Evolutionary conservation across 2,797 vertebrate genomes (phyloP), one percentile per base, ranked within the genome.

Genomic region (Typhlichthys eigenmanni): DNA sequence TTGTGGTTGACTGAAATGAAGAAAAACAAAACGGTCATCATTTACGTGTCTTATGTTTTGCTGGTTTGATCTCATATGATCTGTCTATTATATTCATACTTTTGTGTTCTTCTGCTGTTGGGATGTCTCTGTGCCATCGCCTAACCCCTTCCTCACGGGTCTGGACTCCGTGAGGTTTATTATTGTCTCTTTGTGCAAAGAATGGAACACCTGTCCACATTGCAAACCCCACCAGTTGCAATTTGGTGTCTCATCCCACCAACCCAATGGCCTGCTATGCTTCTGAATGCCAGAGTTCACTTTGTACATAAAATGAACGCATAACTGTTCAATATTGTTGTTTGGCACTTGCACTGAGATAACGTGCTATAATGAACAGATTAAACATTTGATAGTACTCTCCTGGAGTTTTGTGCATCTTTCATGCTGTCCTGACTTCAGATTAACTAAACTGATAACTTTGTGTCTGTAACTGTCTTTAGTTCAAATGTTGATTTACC

Each of bases 1-100:
- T 89, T 92, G 92, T 95, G 92, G 88, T 92, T 90, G 84, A 91
- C 86, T 92, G 92, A 92, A 91, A 91, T 92, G 91, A 93, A 93
- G 93, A 91, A 92, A 34, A 34, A 56, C 12, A 16, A 29, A 56
- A 56, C 32, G 84, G 72, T 91, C 66, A 54, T 78, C 60, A 43
- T 32, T 55, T 74, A 54, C 62, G 61, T 81, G 60, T 83, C 43
- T 64, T 47, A 54, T 62, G n/a, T 50, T 58, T 61, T 46, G 69
- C 58, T 11, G 50, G 76, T 71, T 64, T 43, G 24, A 34, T 14
- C 60, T 72, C 17, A 16, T 58, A 24, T 47, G 56, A 49, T 54
- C 46, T 24, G 13, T 50, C 10, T 55, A 17, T 49, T 62, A 17
- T 43, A 8, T 17, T n/a, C 45, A 4, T 76, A 14, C 75, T 38